Base-by-base conservation (phyloP, 2,797 vertebrate genomes). In the Bryconaethiops microstoma region DNA sequence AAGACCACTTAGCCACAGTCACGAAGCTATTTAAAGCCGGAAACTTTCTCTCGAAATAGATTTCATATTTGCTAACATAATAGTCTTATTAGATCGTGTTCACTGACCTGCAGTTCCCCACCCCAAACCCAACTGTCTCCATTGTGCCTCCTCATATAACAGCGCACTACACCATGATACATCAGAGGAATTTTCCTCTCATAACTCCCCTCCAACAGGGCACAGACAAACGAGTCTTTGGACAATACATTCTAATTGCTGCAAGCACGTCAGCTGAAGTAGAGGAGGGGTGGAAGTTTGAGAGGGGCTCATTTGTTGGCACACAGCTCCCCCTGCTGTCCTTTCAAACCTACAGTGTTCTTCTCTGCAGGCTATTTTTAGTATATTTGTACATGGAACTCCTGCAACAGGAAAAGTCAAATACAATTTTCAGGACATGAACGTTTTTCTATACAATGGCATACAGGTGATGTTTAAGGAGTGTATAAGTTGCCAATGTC, bases 221-320 rank as follows among this genome's bases (percentile, higher is more conserved):
- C 88, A 91, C 72, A 88, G 87, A 88, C 70, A 87, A 90, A 90
- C 73, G 78, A 88, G 87, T 90, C 87, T 91, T 89, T 91, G 89
- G 90, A 91, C 91, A 92, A 91, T 89, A 89, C 89, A 90, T 92
- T 91, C 70, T 92, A 93, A 92, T 92, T 92, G 88, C 89, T 88
- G 90, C 86, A 89, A 87, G 84, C 79, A 48, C 77, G 84, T 90
- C 88, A 91, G 84, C 88, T 81, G 84, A 85, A 80, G 76, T 70
- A 85, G 74, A 6, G 76, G 74, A 78, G 67, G 78, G 65, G 84
- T 74, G 63, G 67, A 82, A 48, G 68, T 70, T 35, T 76, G 76
- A 50, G 60, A 23, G 10, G 35, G 0, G 72, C 67, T 80, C 60
- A 87, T 92, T 92, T 88, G 65, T 88, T 90, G 86, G 86, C 87